These are phyloP conservation scores for Augochlora pura DNA, from an alignment of 1,140 invertebrate genomes.

Conservation along the genomic window DNA sequence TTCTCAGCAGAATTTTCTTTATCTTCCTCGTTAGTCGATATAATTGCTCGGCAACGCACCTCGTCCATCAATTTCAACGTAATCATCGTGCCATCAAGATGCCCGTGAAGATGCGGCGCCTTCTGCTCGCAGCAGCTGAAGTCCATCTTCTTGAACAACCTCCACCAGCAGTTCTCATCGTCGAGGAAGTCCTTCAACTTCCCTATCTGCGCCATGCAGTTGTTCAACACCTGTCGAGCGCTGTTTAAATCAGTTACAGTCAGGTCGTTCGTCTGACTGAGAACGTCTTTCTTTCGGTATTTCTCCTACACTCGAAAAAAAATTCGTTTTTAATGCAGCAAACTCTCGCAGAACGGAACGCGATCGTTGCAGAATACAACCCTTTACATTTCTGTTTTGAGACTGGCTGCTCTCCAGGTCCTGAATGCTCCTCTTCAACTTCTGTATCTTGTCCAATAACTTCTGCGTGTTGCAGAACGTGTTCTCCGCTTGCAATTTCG, in stretches of 20 bases:
- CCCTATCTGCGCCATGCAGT: slow-evolving; percentile 43
- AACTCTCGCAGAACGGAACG: too few relatives aligned
- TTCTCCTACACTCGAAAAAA: neutral
- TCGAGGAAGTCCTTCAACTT: slow-evolving; percentile 49
- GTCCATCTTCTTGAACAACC: slow-evolving; percentile 38
- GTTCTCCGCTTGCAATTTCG: slow-evolving; percentile 14
- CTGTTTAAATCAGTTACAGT: slow-evolving; percentile 31
- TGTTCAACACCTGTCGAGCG: slow-evolving; percentile 13
- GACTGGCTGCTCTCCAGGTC: slow-evolving; percentile 30
- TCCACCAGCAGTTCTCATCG: slow-evolving; percentile 53
- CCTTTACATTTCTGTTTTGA: neutral
- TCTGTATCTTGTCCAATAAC: slow-evolving; percentile 51
- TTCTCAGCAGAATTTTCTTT: too few relatives aligned
- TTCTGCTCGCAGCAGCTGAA: slow-evolving; percentile 56
- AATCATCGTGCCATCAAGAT: slow-evolving; percentile 55
- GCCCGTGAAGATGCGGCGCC: slow-evolving; percentile 59
- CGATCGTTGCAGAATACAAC: neutral
- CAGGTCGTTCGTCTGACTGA: neutral
- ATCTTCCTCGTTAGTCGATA: too few relatives aligned
- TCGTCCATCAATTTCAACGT: slow-evolving; percentile 56
- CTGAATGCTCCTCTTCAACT: slow-evolving; percentile 49
- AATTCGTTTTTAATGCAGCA: neutral
- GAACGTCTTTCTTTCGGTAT: neutral
- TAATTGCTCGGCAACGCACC: neutral
- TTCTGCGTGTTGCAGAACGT: slow-evolving; percentile 27